Evolutionary conservation across 2,888 invertebrate species (phyloP).

Genomic region (Pachliopta kotzebuea): DNA sequence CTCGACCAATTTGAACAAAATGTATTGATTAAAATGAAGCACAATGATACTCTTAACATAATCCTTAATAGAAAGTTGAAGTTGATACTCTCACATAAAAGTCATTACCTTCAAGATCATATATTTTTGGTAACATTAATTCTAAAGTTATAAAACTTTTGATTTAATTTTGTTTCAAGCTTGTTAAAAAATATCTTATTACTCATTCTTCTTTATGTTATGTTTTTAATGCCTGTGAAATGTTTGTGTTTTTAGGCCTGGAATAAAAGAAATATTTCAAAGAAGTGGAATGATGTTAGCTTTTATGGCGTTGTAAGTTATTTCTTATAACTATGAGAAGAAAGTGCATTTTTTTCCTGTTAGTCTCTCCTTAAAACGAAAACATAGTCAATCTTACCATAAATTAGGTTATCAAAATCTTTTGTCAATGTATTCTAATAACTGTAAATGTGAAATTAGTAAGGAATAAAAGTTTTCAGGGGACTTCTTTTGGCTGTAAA

Average conservation of each 20-base stretch:
- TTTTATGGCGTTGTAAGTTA: conserved; percentile 30
- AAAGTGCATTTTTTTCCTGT: not conserved
- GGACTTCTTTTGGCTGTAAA: conserved; percentile 30
- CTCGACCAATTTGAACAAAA: no score
- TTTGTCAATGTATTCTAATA: not conserved
- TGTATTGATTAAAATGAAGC: no score
- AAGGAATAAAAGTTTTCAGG: conserved; percentile 27
- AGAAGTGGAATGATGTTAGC: conserved; percentile 18
- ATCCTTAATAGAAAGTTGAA: no score
- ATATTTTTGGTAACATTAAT: no score
- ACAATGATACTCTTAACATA: no score
- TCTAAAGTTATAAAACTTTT: no score
- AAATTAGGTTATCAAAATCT: not conserved
- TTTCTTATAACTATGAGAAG: not conserved
- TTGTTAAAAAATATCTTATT: no score
- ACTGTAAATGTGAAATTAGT: not conserved
- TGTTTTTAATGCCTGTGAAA: not conserved
- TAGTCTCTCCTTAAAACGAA: no score
- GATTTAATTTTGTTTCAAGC: no score
- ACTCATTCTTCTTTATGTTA: no score
- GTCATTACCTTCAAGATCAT: no score
- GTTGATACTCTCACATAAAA: no score
- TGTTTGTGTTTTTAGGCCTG: conserved; percentile 22
- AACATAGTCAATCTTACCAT: not conserved
- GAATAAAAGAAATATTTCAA: conserved; percentile 22